A percentile compares a stretch with the other conserved stretches of the same genome.
phyloP scores from a whole-genome alignment of 1,140 invertebrate genomes.

The Ooceraea biroi region DNA sequence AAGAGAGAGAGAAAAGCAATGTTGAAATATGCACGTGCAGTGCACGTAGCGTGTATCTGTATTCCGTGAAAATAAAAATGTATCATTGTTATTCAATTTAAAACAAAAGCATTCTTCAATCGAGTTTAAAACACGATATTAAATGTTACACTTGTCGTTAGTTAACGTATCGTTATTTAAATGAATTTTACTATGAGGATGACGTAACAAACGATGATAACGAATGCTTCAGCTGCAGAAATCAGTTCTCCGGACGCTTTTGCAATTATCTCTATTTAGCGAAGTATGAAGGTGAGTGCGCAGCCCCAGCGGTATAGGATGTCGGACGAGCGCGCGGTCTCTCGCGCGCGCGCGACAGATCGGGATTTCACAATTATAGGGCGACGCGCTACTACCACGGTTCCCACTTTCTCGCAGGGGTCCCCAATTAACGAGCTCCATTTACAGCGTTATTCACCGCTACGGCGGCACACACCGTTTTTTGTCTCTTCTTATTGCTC shows the following conservation, averaged over 20 bases:
- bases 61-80: background rate
- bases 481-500: slow-evolving; percentile 57
- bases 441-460: slow-evolving; percentile 55
- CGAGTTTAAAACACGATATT: background rate
- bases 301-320: background rate
- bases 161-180: background rate
- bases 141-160: background rate
- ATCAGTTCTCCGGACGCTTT: background rate
- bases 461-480: slow-evolving; percentile 15
- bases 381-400: slow-evolving; percentile 20
- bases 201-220: background rate
- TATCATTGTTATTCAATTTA: slow-evolving; percentile 1
- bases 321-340: background rate
- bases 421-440: slow-evolving; percentile 61
- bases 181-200: background rate
- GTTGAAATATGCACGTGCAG: no score
- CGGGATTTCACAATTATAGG: slow-evolving; percentile 55
- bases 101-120: background rate
- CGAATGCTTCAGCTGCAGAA: background rate
- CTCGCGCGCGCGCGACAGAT: slow-evolving; percentile 38
- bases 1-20: no score
- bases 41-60: no score
- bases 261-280: slow-evolving; percentile 21
- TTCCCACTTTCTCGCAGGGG: slow-evolving; percentile 32
- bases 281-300: background rate